phyloP scores from a whole-genome alignment of 2,888 invertebrate genomes.

The Agelastica alni region DNA sequence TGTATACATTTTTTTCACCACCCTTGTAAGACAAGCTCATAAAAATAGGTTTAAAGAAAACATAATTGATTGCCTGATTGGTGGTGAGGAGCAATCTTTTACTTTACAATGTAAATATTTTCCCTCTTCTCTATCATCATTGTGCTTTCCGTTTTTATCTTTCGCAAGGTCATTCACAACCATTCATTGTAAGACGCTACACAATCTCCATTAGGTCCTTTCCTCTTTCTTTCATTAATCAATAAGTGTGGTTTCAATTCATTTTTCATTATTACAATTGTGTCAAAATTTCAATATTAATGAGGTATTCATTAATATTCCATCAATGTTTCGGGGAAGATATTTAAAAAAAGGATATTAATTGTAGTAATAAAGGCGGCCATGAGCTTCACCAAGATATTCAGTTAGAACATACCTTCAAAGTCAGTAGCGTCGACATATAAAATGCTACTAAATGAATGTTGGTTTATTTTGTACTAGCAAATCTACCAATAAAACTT shows the following conservation, averaged over 20 bases:
- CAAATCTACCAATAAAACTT: too few relatives aligned
- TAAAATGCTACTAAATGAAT: neutral
- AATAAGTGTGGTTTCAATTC: conserved; percentile 26
- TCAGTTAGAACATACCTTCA: neutral
- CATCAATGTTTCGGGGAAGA: conserved; percentile 20
- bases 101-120: conserved; percentile 1
- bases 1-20: too few relatives aligned
- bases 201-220: conserved; percentile 26
- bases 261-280: conserved; percentile 33
- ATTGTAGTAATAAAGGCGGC: conserved; percentile 17
- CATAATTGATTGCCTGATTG: too few relatives aligned
- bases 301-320: conserved; percentile 31
- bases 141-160: neutral
- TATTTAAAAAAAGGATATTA: conserved; percentile 20
- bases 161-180: neutral
- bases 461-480: neutral
- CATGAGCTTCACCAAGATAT: conserved; percentile 12
- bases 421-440: conserved; percentile 2
- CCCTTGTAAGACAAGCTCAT: too few relatives aligned
- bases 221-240: conserved; percentile 31
- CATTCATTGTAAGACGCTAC: neutral
- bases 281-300: conserved; percentile 32
- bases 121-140: neutral
- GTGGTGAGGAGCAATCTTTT: too few relatives aligned
- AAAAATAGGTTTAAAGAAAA: too few relatives aligned